Base-by-base conservation (phyloP, 1,140 invertebrate genomes). In the Grapholita molesta region DNA sequence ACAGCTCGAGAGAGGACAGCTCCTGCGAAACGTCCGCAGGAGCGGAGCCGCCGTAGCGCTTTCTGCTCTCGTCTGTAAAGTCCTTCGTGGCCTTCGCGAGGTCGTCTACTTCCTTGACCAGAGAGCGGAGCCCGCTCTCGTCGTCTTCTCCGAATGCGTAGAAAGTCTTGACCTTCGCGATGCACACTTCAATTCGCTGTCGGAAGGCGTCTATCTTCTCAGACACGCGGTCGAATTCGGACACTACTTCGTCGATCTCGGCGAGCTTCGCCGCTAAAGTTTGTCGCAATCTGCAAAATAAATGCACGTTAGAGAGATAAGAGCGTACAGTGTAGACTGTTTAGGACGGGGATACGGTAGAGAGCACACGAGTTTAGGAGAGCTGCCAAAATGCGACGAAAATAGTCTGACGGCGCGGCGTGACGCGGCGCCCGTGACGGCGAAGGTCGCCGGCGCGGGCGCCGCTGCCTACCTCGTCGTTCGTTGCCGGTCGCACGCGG, bases 11-110 rank as follows among this genome's bases (percentile, higher is more conserved):
- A 66, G 94, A 93, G 1, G 95, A 96, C 70, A 97, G 89, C 88
- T 96, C 94, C 85, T 96, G 95, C 70, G 93, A 93, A 64, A 97
- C 92, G 92, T 97, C 96, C 68, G 94, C 95, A 35, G 96, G 96
- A 64, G 95, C 92, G 78, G 94, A 94, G 75, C 93, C 94, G 77
- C 92, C 91, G 90, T 97, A 97, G 55, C 94, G 93, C 75, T 94
- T 93, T 80, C 95, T 94, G 66, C 94, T 95, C 74, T 93, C 92
- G 48, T 92, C 92, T 11, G 94, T 94, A 74, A 97, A 93, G 64
- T 91, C 93, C 77, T 94, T 94, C 8, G 94, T 93, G 65, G 92
- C 90, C 52, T 93, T 92, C 32, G 94, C 93, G 67, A 94, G 92
- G 83, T 76, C 94, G 81, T 78, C 94, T 86, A 88, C 93, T 77